Base-by-base conservation (phyloP, 2,797 vertebrate genomes). In the Xerus rutilus region DNA sequence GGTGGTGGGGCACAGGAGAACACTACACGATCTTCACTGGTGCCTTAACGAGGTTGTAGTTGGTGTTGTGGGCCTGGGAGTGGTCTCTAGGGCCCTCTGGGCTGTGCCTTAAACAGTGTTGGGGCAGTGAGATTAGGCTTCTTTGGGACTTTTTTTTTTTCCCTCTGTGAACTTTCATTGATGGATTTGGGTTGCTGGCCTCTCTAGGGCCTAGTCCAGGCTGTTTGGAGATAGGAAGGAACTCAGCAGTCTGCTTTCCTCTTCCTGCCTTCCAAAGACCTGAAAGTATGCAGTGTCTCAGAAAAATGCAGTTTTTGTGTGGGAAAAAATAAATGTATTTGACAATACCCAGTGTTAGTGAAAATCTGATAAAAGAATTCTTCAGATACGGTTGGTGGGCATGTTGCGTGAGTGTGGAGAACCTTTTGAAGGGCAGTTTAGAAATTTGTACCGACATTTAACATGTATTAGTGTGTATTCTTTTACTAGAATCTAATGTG, bases 361-460 rank as follows among this genome's bases (percentile, higher is more conserved):
- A 30, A 45, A 35, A 17, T 49, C 47, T 47, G 62, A 49, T 0
- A 62, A 84, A 64, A 9, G 77, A 28, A 64, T 32, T 49, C 49
- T 85, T 67, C 23, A n/a, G 35, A 4, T 49, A 9, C 3, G 32
- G 9, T 35, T 52, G 65, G 35, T 47, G 45, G 64, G n/a, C 52
- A 18, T 47, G 35, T 52, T 14, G n/a, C 35, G 15, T 77, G 17
- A n/a, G 13, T 87, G 78, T 74, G 35, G 20, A 64, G 79, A 78
- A 73, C 8, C 17, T 64, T 87, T 59, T 70, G 20, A 70, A 77
- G 39, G n/a, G n/a, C 15, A 69, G 0, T 79, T 89, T 72, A 67
- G 64, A 64, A 85, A 57, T 67, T 79, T 20, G 4, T 32, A 4
- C 76, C 79, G 85, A 87, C 83, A 43, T 77, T 77, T 81, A 28